Base-by-base conservation (phyloP, 2,113 vertebrate genomes). In the Xerus inauris region DNA sequence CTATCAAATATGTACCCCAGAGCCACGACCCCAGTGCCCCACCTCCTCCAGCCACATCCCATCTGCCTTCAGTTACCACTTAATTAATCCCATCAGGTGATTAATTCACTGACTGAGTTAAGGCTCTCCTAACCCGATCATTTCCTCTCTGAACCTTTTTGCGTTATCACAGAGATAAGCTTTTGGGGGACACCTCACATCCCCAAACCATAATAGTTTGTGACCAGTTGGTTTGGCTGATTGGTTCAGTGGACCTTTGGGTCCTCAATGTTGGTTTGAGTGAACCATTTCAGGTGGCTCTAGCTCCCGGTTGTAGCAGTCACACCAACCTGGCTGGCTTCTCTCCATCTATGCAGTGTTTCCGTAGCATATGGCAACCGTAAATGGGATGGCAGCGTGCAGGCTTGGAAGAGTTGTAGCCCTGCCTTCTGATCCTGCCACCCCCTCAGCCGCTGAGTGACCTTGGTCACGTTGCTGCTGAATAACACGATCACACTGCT, bases 331-430 rank as follows among this genome's bases (percentile, higher is more conserved):
- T 75, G 42, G 19, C 59, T 75, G 71, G 24, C 24, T 79, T 79
- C 3, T 82, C 51, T 73, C 42, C 11, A 40, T 77, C 3, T 28
- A 35, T 80, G 65, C 40, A 24, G 49, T 38, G 45, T 40, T 57
- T 85, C 65, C 24, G 0, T 42, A 24, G 40, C 32, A 22, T 6
- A 12, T n/a, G 1, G 28, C 22, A 62, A 30, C 47, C 22, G 8
- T 40, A 6, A 3, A 32, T 47, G 16, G 16, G 13, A 7, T 30
- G 65, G 73, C 2, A 77, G 38, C 54, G 12, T 0, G 0, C 17
- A n/a, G 49, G 24, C 59, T 67, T 67, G 72, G 45, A n/a, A 54
- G 54, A 65, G 38, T 20, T 26, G 6, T 1, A 54, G n/a, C 30
- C 62, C 40, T 83, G 12, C 30, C 51, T 77, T 77, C 59, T 51